Evolutionary conservation across 2,113 vertebrate genomes (phyloP), one percentile per base, ranked within the genome.

Genomic region (Aphelocoma coerulescens): DNA sequence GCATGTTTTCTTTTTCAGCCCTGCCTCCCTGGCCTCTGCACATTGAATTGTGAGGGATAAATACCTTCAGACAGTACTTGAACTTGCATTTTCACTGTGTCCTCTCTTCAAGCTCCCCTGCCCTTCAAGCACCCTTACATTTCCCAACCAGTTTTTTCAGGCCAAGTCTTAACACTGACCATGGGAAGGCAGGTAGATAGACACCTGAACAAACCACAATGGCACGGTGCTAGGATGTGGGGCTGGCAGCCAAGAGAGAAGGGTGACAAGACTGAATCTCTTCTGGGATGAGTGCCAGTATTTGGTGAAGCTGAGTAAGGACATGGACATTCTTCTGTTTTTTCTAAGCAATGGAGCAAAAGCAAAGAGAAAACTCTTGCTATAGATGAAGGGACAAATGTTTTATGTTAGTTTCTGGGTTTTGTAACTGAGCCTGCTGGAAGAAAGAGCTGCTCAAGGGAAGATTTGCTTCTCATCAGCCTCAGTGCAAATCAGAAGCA

Each of bases 121-220:
- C 35, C 51, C 72, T 90, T 94, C 59, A 43, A 37, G 16, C 55
- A 57, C 4, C 1, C 6, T 79, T 85, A 51, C 2, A 1, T 39
- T 86, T 82, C 71, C 72, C 10, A 1, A 13, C 5, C 16, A 37
- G 7, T 55, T 90, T 93, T 90, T 63, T 74, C 35, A 35, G 21
- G 16, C 54, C 4, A 1, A 63, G 41, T 37, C 30, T 9, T 75
- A 73, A 33, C 32, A 10, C 6, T 49, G 57, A 11, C 72, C 13
- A 32, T 39, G 4, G 3, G 75, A 63, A 78, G 32, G 39, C 44
- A 61, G 24, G 15, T 30, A 10, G 72, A 33, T 9, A 58, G 63
- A 28, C 23, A 28, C 20, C 8, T 24, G 21, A 33, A 32, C 0
- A 1, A 49, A 21, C 21, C 61, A 33, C 15, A 48, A 0, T 21